Base-by-base conservation (phyloP, 2,113 vertebrate species). In the Neopipo cinnamomea region DNA sequence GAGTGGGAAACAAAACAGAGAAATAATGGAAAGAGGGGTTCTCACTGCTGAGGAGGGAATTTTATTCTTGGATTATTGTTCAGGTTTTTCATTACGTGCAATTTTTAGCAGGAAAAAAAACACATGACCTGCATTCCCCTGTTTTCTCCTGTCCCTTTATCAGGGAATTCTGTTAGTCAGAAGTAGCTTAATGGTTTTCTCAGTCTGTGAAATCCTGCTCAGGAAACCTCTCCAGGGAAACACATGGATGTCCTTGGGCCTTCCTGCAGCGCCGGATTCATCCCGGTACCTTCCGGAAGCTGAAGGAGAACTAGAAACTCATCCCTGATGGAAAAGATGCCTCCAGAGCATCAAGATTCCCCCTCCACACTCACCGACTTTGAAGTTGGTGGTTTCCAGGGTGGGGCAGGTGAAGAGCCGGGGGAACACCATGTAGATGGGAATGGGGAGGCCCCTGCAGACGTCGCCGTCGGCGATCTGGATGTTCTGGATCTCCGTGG, bases 401-500 rank as follows among this genome's bases (percentile, higher is more conserved):
- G 99, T 99, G 11, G 99, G 99, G 95, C 99, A 99, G 89, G 99
- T 99, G 98, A 99, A 99, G 8, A 99, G 97, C 42, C 99, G 89
- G 70, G 99, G 99, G 74, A 99, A 99, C 35, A 99, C 98, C 99
- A 99, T 99, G 98, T 99, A 98, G 65, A 99, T 98, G 84, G 99
- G 99, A 12, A 99, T 98, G 1, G 99, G 89, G 12, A 99, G 98
- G 50, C 98, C 92, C 55, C 99, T 98, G 74, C 99, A 99, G 6
- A 99, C 98, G 2, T 99, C 99, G 1, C 99, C 99, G 3, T 99
- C 99, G 1, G 99, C 99, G 7, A 99, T 99, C 97, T 99, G 99
- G 68, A 99, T 99, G 63, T 99, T 99, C 98, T 99, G 99, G 80
- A 99, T 99, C 98, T 99, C 99, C 0, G 99, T 99, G 93, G 99